These are phyloP conservation scores for Pecten maximus DNA, from an alignment of 2,888 invertebrate genomes.

Conservation along the genomic window DNA sequence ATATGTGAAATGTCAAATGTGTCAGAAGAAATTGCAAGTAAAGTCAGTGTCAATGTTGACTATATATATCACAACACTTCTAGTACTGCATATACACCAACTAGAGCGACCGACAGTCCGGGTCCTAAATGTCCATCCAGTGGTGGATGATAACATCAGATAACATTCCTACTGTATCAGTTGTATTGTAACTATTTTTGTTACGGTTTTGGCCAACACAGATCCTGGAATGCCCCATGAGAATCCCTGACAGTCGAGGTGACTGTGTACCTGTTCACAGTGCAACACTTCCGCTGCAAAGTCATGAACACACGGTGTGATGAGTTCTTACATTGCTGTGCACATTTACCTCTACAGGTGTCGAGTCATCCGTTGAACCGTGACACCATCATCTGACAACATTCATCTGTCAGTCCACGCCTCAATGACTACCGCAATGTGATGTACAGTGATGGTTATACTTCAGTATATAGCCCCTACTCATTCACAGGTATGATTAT, in stretches of 20 bases:
- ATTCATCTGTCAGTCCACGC: constrained; percentile 17
- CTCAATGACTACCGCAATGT: neutral
- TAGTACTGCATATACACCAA: neutral
- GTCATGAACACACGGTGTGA: neutral
- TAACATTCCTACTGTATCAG: constrained; percentile 9
- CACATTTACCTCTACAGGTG: constrained; percentile 27
- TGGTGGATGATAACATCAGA: constrained; percentile 21
- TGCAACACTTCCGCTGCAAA: constrained; percentile 8
- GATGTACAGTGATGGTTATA: neutral
- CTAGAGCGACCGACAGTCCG: neutral
- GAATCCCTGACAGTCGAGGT: neutral
- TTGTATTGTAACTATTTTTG: neutral
- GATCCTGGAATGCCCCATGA: neutral
- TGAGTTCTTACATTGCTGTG: neutral
- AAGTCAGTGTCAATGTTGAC: neutral
- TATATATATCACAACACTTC: neutral
- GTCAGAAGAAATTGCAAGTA: neutral
- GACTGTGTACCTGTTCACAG: neutral
- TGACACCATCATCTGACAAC: constrained; percentile 29
- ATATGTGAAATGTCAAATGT: neutral
- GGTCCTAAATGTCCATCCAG: neutral
- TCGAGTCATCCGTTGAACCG: neutral
- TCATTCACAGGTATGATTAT: neutral
- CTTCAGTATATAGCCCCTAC: neutral
- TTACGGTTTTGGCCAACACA: neutral